Evolutionary conservation across 2,888 invertebrate genomes (phyloP), one percentile per base, ranked within the genome.

Genomic region (Onchidella celtica): DNA sequence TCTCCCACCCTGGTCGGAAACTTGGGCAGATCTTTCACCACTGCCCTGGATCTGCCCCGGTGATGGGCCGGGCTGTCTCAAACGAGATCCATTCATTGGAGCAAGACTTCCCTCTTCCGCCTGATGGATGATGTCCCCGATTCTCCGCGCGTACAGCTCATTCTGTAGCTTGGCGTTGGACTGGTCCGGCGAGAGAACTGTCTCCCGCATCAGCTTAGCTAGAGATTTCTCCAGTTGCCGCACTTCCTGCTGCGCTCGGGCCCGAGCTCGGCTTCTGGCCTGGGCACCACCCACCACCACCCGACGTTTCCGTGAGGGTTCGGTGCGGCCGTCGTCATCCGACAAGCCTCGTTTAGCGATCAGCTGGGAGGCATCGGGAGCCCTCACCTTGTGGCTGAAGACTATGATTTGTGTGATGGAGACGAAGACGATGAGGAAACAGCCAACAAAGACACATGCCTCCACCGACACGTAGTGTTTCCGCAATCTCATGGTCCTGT

Each of bases 151-250:
- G 61, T 81, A 85, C 29, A 85, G 32, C 14, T 85, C 79, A 36
- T 70, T 81, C 40, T 79, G 61, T 0, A 83, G 36, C n/a, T 73
- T 59, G 36, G 59, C 69, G 24, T 57, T 66, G 24, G 66, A 66
- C 29, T 85, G 72, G 68, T 82, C 76, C 21, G 83, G 79, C 11
- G 81, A 66, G 17, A 76, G 74, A 47, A 83, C 47, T 47, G 82
- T 83, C 59, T 84, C 81, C 24, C 79, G 78, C 66, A 84, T 63
- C 29, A 86, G 73, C 14, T 82, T 81, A 4, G 83, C 81, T 24
- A 86, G 66, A 29, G 79, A 79, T 27, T 75, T 68, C 61, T 86
- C 84, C 29, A 86, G 57, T 59, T 83, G 82, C 9, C 82, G 81
- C 59, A 86, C 47, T 57, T 86, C 86, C 73, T 83, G 57, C 21